Conservation (phyloP, 2,113 vertebrate species). For the Piaya cayana region DNA sequence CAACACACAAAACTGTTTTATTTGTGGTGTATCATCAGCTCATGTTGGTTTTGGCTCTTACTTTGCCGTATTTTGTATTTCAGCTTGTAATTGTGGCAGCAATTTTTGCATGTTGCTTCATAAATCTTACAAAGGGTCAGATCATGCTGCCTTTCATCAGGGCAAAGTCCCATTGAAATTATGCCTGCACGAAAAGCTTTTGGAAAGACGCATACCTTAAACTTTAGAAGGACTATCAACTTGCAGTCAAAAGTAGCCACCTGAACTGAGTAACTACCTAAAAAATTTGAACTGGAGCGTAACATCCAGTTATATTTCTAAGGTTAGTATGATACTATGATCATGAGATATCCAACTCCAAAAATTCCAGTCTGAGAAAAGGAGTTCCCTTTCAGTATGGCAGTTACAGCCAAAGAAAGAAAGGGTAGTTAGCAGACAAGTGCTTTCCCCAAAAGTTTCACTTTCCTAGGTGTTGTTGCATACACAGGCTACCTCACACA, state of each 20-base stretch:
- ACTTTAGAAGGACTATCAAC: not conserved
- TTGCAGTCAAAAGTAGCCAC: not conserved
- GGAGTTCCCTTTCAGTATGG: not conserved
- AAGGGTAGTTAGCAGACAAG: not conserved
- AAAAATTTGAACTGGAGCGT: not conserved
- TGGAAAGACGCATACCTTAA: not conserved
- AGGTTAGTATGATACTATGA: fast-evolving
- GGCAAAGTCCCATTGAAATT: not conserved
- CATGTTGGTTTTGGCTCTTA: not conserved
- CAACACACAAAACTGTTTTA: not conserved
- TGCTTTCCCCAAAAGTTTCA: not conserved
- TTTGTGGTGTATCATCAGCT: not conserved
- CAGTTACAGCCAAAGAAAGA: not conserved
- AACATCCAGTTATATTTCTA: not conserved
- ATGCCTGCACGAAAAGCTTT: not conserved
- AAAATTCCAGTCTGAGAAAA: not conserved
- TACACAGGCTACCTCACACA: not conserved
- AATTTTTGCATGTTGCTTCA: not conserved
- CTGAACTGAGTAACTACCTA: not conserved
- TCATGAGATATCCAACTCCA: not conserved
- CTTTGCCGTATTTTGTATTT: not conserved
- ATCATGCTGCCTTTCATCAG: not conserved
- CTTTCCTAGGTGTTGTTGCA: not conserved
- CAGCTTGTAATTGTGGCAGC: not conserved
- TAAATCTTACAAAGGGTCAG: not conserved